Conservation (phyloP, 2,113 vertebrate species). For the Phyllopteryx taeniolatus region DNA sequence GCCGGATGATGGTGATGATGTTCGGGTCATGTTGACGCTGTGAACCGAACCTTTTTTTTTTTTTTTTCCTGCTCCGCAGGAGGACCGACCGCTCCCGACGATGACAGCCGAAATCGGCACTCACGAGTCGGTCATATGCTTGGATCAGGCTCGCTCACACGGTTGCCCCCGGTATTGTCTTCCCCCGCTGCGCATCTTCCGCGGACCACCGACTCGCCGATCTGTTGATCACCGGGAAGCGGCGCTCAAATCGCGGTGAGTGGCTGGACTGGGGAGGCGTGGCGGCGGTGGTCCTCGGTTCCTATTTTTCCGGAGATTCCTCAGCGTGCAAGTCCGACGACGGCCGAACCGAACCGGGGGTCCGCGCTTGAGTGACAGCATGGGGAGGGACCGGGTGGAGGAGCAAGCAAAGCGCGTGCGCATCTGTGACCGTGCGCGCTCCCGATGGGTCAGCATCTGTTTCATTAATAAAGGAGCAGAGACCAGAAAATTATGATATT, state of each 20-base stretch:
- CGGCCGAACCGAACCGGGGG: background rate
- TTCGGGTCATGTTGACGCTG: constrained; percentile 60
- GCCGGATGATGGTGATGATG: constrained; percentile 48
- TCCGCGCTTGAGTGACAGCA: constrained; percentile 5
- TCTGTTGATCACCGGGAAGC: constrained; percentile 49
- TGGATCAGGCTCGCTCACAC: constrained; percentile 33
- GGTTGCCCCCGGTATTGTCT: constrained; percentile 39
- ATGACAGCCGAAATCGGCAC: background rate
- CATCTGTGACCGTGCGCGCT: constrained; percentile 62
- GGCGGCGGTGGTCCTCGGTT: background rate
- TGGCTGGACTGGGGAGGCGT: background rate
- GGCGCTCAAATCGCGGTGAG: constrained; percentile 12
- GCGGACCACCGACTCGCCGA: constrained; percentile 36
- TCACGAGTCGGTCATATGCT: constrained; percentile 4
- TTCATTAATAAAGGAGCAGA: background rate
- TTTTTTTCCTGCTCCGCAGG: background rate
- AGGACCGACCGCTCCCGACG: background rate
- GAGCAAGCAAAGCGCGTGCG: constrained; percentile 53
- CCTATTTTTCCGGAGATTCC: constrained; percentile 1
- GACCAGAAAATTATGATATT: background rate
- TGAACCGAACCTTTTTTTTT: constrained; percentile 4
- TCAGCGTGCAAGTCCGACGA: constrained; percentile 4
- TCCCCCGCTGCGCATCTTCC: constrained; percentile 11
- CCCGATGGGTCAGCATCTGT: constrained; percentile 58
- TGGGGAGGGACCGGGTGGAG: constrained; percentile 6